Base-by-base conservation (phyloP, 2,888 invertebrate genomes). In the Catocala nupta region DNA sequence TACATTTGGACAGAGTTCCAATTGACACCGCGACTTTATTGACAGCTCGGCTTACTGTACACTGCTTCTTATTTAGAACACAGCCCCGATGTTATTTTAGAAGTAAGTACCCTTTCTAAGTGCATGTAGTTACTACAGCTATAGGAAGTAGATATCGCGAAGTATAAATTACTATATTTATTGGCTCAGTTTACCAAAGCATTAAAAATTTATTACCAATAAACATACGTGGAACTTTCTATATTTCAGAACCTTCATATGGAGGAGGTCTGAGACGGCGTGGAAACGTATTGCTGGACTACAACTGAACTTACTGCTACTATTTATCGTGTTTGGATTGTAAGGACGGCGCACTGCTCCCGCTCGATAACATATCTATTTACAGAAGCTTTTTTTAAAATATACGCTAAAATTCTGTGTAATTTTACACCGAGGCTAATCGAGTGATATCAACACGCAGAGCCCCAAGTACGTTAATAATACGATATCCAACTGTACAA, bases 401-500 rank as follows among this genome's bases (percentile, higher is more conserved):
- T 50, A 25, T 47, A 49, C 25, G 16, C 33, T 55, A 56, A 42
- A 5, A 5, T 60, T 58, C 16, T 60, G 51, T 42, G 43, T 58
- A 61, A 59, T 55, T 16, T 8, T 47, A 53, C 55, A 58, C 25
- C 12, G 45, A 39, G 50, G 33, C 50, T 58, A 59, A 63, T 58
- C 45, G 59, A 59, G 51, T 54, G 49, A 43, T 59, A 60, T 34
- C 53, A 59, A 51, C 61, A 67, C 68, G 56, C 54, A 67, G 44
- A 42, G 36, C 9, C 16, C 52, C 53, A 59, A 49, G 49, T 50
- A 48, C 59, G 53, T 58, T 36, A 66, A 56, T 47, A 33, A 9
- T 11, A 56, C 43, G n/a, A 71, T 43, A 53, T 67, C 59, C 72
- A 51, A 12, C 39, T n/a, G 25, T 45, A 47, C 47, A 72, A 71